Conservation (phyloP, 1,140 invertebrate species). For the Neodiprion virginianus region DNA sequence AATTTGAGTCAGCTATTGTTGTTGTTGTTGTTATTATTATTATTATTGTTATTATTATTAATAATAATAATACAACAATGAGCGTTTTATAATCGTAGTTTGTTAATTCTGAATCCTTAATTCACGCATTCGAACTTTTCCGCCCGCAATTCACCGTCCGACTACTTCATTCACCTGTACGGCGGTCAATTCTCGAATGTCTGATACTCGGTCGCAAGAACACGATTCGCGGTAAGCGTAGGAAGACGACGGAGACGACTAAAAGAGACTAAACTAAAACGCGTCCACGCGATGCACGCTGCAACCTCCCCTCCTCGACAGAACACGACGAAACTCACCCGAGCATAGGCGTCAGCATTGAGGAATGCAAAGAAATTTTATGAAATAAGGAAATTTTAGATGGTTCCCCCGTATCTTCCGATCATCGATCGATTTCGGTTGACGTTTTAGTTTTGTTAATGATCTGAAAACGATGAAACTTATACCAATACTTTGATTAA, state of each 20-base stretch:
- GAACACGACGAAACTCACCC: conserved; percentile 4
- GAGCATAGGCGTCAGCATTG: background rate
- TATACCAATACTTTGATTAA: too few species aligned
- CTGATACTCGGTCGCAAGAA: background rate
- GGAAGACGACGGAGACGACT: background rate
- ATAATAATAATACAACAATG: too few species aligned
- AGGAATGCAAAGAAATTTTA: conserved; percentile 6
- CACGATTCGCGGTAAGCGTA: background rate
- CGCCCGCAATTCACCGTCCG: too few species aligned
- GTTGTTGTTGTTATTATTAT: too few species aligned
- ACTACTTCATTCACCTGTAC: background rate
- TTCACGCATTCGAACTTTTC: background rate
- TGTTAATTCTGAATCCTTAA: background rate
- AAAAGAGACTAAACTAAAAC: conserved; percentile 1
- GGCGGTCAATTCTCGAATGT: background rate
- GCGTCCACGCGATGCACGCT: conserved; percentile 3
- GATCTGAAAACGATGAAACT: too few species aligned
- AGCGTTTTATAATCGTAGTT: too few species aligned
- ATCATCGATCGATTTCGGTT: too few species aligned
- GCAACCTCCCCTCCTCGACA: conserved; percentile 6
- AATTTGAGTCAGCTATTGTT: background rate
- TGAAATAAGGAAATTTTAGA: background rate
- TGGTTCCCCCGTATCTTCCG: too few species aligned
- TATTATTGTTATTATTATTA: too few species aligned
- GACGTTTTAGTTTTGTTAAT: too few species aligned